Evolutionary conservation across 2,888 invertebrate species (phyloP).

Genomic region (Melanchra persicariae): DNA sequence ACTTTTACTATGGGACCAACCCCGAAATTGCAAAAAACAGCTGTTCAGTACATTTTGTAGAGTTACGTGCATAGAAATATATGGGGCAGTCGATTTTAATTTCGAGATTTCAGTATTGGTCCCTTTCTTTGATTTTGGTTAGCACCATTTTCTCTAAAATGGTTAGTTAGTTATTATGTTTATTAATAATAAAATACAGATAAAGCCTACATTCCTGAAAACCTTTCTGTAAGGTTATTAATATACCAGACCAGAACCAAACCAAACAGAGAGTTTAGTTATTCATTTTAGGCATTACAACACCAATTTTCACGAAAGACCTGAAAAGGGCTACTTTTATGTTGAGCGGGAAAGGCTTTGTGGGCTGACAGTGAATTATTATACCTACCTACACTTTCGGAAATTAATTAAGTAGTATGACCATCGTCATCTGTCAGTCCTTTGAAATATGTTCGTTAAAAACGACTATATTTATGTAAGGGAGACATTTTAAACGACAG

Average conservation of each 20-base stretch:
- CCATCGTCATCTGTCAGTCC: neutral
- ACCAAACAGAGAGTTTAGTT: neutral
- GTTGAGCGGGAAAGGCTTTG: neutral
- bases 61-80: no score
- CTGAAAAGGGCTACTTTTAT: constrained; percentile 7
- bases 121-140: no score
- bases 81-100: no score
- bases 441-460: neutral
- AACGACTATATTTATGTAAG: neutral
- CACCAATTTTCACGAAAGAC: constrained; percentile 7
- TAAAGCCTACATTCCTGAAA: neutral
- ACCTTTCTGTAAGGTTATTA: neutral
- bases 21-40: no score
- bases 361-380: constrained; percentile 28
- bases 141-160: no score
- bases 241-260: neutral
- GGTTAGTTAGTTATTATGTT: neutral
- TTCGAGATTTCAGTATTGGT: no score
- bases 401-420: constrained; percentile 14
- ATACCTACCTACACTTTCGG: constrained; percentile 3
- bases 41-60: no score
- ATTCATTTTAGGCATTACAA: constrained; percentile 15
- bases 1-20: no score
- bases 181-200: neutral
- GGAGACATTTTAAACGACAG: no score